Evolutionary conservation across 1,140 invertebrate species (phyloP).

Genomic region (Pseudomyrmex cubaensis): DNA sequence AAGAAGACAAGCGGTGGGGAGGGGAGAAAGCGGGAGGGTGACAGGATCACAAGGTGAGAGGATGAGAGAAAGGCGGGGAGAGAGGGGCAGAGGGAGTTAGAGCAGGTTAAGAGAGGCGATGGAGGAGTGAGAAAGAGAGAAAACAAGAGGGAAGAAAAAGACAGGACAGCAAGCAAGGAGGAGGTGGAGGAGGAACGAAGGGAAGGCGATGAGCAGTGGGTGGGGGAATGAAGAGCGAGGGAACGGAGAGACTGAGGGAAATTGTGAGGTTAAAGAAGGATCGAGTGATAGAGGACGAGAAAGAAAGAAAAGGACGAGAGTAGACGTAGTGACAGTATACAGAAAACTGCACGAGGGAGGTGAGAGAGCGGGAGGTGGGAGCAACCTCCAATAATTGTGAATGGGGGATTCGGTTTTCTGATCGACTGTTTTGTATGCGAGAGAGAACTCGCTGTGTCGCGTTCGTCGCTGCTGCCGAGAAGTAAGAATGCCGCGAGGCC

Average conservation of each 20-base stretch:
- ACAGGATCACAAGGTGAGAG: slow-evolving; percentile 43
- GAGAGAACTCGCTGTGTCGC: slow-evolving; percentile 3
- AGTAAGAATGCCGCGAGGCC: slow-evolving; percentile 28
- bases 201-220: slow-evolving; percentile 11
- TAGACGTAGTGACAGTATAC: slow-evolving; percentile 9
- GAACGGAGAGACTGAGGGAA: slow-evolving; percentile 31
- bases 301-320: neutral
- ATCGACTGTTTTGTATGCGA: slow-evolving; percentile 49
- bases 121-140: slow-evolving; percentile 45
- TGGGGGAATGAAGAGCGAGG: slow-evolving; percentile 49
- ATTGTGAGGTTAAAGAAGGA: slow-evolving; percentile 22
- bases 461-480: neutral
- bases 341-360: neutral
- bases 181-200: slow-evolving; percentile 31
- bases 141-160: neutral
- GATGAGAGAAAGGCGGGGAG: slow-evolving; percentile 11
- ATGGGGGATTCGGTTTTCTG: slow-evolving; percentile 45
- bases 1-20: slow-evolving; percentile 36
- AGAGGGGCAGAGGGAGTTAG: neutral
- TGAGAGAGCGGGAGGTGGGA: neutral
- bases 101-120: slow-evolving; percentile 42
- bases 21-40: slow-evolving; percentile 35
- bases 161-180: neutral
- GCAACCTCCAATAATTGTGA: slow-evolving; percentile 49
- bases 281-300: neutral